These are phyloP conservation scores for Eremophila alpestris DNA, from an alignment of 2,797 vertebrate genomes.

Conservation along the genomic window DNA sequence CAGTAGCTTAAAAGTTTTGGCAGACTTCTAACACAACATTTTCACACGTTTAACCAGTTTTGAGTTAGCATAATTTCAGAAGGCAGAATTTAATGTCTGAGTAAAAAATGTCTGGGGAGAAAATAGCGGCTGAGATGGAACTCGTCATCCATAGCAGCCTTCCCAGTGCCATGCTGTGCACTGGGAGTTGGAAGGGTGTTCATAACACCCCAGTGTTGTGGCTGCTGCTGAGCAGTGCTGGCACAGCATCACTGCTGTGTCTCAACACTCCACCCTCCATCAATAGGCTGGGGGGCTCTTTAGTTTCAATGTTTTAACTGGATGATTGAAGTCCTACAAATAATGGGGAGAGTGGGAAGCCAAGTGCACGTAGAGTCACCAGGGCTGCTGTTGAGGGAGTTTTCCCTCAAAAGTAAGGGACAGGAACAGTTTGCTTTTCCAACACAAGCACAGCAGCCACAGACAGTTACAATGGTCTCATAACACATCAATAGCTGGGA, in stretches of 20 bases:
- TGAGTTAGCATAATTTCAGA: not conserved
- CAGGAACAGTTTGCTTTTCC: not conserved
- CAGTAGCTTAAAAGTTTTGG: not conserved
- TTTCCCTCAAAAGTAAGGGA: not conserved
- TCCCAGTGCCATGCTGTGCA: not conserved
- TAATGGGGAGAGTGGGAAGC: not conserved
- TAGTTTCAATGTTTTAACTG: not conserved
- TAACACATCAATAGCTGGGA: not conserved
- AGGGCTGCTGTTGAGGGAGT: not conserved
- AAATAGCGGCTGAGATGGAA: not conserved
- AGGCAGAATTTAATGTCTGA: not conserved
- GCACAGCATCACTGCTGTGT: not conserved
- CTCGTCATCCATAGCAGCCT: not conserved
- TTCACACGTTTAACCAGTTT: not conserved
- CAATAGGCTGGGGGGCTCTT: not conserved
- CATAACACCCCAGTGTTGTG: not conserved
- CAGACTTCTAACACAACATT: not conserved
- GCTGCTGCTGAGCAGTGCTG: not conserved
- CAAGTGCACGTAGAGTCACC: not conserved
- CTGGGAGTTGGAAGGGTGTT: not conserved
- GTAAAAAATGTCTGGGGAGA: not conserved
- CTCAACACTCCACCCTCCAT: not conserved
- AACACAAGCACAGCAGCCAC: not conserved
- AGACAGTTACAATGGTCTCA: not conserved
- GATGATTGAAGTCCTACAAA: not conserved